Percentiles rank a stretch among this genome's conserved stretches.
Conservation (phyloP, 92 coral and sea anemone species). For the Epizoanthus rinbou region DNA sequence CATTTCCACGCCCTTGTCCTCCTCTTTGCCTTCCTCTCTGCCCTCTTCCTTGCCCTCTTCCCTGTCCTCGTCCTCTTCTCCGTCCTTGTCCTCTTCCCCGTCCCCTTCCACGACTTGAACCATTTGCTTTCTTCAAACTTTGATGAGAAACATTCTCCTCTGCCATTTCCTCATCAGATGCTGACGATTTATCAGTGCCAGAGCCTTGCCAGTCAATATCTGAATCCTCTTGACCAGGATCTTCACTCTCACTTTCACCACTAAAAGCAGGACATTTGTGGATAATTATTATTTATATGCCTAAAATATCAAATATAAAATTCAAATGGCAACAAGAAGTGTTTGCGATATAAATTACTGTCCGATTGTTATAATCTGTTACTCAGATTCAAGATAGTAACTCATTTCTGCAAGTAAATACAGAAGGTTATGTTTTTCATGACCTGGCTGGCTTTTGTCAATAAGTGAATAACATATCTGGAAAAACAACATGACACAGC, state of each 20-base stretch:
- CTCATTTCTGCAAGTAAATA: conserved; percentile 23
- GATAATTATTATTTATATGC: neutral
- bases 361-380: conserved; percentile 22
- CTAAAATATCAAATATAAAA: neutral
- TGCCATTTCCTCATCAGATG: conserved; percentile 17
- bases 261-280: conserved; percentile 5
- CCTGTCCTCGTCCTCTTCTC: neutral
- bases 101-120: conserved; percentile 30
- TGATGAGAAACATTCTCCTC: conserved; percentile 3
- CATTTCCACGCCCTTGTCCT: neutral
- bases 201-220: conserved; percentile 12
- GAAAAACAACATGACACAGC: conserved; percentile 19
- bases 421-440: neutral
- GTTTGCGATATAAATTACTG: neutral
- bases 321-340: neutral
- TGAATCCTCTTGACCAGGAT: neutral
- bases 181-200: neutral
- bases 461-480: conserved; percentile 23
- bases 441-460: neutral
- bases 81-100: conserved; percentile 23
- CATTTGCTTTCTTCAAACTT: neutral
- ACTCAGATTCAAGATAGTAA: conserved; percentile 15
- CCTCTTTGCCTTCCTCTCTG: neutral
- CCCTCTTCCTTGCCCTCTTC: conserved; percentile 22
- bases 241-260: conserved; percentile 32